Conservation (phyloP, 2,888 invertebrate species). For the Formica aserva region DNA sequence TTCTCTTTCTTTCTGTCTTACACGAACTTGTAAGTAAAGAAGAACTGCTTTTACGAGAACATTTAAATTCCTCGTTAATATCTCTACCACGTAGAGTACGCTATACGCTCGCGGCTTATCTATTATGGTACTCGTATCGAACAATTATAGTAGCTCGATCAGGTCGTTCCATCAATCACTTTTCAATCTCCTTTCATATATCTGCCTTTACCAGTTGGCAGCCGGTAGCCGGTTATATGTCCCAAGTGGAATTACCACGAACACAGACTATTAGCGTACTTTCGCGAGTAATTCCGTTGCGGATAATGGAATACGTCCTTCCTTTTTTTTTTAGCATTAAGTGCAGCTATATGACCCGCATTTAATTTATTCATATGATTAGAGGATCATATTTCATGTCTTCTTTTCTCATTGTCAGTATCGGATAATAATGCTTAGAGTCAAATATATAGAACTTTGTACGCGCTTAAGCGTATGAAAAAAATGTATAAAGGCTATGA, state of each 20-base stretch:
- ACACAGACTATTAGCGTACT: conserved; percentile 22
- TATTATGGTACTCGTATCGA: conserved; percentile 50
- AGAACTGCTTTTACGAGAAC: conserved; percentile 30
- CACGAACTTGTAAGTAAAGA: conserved; percentile 3
- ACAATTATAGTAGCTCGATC: conserved; percentile 40
- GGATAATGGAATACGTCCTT: neutral
- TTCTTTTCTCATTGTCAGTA: too few relatives aligned
- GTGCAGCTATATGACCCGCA: neutral
- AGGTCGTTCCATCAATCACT: conserved; percentile 53
- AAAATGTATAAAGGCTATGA: neutral
- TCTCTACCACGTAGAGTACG: conserved; percentile 29
- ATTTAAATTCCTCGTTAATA: conserved; percentile 56
- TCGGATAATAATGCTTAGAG: neutral
- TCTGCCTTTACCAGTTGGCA: conserved; percentile 19
- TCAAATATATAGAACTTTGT: conserved; percentile 4
- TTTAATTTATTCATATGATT: conserved; percentile 17
- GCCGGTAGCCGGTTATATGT: conserved; percentile 36
- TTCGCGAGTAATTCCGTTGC: conserved; percentile 13
- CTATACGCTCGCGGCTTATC: conserved; percentile 34
- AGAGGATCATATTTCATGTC: neutral
- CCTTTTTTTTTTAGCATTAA: neutral
- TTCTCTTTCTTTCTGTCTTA: neutral
- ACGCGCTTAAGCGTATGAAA: conserved; percentile 15
- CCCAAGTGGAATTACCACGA: conserved; percentile 27
- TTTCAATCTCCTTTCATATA: conserved; percentile 53